phyloP scores from a whole-genome alignment of 2,797 vertebrate species.

The Sebastes kiyomatsui region DNA sequence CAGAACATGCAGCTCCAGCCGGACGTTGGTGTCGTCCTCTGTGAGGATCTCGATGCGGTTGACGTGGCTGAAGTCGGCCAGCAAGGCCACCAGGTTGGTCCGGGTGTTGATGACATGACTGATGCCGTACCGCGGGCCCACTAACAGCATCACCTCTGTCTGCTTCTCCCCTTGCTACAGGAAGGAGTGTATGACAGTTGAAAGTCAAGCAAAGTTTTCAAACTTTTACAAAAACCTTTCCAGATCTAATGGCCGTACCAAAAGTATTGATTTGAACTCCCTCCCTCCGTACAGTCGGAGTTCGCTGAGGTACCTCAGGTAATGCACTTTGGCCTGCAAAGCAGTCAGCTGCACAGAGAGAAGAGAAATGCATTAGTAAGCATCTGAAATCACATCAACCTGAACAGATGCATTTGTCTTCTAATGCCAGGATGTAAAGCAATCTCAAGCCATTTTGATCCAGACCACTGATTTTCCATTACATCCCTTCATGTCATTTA shows the following conservation, averaged over 20 bases:
- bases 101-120: conserved; percentile 97
- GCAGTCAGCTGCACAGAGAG: conserved; percentile 88
- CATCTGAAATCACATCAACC: conserved; percentile 25
- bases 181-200: not conserved
- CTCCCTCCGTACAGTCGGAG: conserved; percentile 94
- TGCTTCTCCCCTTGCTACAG: conserved; percentile 93
- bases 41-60: conserved; percentile 98
- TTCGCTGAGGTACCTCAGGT: conserved; percentile 97
- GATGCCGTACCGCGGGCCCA: conserved; percentile 95
- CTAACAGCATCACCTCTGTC: conserved; percentile 93
- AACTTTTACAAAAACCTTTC: not conserved
- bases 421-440: conserved; percentile 36
- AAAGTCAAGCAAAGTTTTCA: not conserved
- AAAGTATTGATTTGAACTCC: conserved; percentile 93
- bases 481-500: conserved; percentile 48
- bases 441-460: conserved; percentile 42
- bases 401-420: conserved; percentile 26
- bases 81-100: conserved; percentile 94
- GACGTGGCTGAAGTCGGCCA: conserved; percentile 98
- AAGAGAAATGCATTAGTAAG: conserved; percentile 41
- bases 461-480: conserved; percentile 59
- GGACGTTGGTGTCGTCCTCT: conserved; percentile 90
- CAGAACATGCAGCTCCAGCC: conserved; percentile 96
- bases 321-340: conserved; percentile 98
- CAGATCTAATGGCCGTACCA: conserved; percentile 82